Evolutionary conservation across 2,888 invertebrate genomes (phyloP).

Genomic region (Chaitophorus viminalis): DNA sequence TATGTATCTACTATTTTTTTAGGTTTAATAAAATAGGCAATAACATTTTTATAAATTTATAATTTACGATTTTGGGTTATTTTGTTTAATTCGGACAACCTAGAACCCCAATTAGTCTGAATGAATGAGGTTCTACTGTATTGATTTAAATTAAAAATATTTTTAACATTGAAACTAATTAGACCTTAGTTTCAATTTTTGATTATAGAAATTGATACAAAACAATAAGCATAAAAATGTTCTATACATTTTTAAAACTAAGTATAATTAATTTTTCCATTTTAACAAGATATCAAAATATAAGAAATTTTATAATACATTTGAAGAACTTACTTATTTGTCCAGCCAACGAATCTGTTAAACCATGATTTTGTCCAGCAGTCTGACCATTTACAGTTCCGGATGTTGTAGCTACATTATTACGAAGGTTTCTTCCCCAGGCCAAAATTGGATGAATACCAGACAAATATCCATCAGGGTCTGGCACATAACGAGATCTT

Average conservation of each 20-base stretch:
- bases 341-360: constrained; percentile 10
- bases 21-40: too few species aligned
- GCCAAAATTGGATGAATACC: constrained; percentile 36
- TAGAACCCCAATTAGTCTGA: too few species aligned
- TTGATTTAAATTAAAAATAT: too few species aligned
- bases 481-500: constrained; percentile 10
- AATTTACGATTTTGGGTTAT: too few species aligned
- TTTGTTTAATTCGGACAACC: too few species aligned
- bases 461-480: not conserved
- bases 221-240: too few species aligned
- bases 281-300: not conserved
- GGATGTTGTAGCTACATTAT: constrained; percentile 5
- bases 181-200: too few species aligned
- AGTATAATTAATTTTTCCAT: not conserved
- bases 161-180: too few species aligned
- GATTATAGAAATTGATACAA: too few species aligned
- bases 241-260: too few species aligned
- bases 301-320: not conserved
- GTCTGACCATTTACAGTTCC: not conserved
- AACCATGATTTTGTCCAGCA: not conserved
- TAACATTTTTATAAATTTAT: too few species aligned
- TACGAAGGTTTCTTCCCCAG: constrained; percentile 50
- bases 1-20: too few species aligned
- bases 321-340: constrained; percentile 36
- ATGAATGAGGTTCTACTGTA: not conserved